Percentiles rank a stretch among this genome's conserved stretches.
Conservation (phyloP, 23 tunicate genomes). For the Diplosoma virens region DNA sequence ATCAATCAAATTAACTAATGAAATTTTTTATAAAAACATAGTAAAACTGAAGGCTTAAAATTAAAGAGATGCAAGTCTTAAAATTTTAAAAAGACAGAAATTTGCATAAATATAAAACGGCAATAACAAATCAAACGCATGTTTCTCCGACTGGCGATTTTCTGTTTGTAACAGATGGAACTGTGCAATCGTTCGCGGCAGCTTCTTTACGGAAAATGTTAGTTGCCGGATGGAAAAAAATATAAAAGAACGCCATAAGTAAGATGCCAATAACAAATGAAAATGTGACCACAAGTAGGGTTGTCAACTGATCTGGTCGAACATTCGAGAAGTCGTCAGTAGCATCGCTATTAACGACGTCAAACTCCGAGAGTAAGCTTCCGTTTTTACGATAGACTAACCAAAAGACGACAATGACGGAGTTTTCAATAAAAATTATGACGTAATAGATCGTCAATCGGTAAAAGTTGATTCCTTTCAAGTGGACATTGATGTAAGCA, state of each 20-base stretch:
- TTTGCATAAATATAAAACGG: too few relatives aligned
- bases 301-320: constrained; percentile 27
- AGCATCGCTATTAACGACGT: not conserved
- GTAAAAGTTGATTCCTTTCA: constrained; percentile 16
- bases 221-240: constrained; percentile 58
- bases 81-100: too few relatives aligned
- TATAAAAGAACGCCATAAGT: constrained; percentile 53
- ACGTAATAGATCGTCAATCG: constrained; percentile 55
- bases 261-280: constrained; percentile 47
- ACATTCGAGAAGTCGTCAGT: not conserved
- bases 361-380: not conserved
- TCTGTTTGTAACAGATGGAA: too few relatives aligned
- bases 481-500: constrained; percentile 76
- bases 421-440: constrained; percentile 48
- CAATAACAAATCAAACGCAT: too few relatives aligned
- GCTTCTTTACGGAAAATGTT: too few relatives aligned
- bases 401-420: constrained; percentile 44
- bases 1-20: too few relatives aligned
- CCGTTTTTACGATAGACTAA: constrained; percentile 41
- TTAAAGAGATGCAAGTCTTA: too few relatives aligned
- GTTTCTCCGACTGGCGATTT: too few relatives aligned
- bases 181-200: too few relatives aligned
- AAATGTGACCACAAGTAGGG: constrained; percentile 22
- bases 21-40: too few relatives aligned
- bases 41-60: too few relatives aligned